Conservation (phyloP, 2,113 vertebrate genomes). For the Capricornis sumatraensis region DNA sequence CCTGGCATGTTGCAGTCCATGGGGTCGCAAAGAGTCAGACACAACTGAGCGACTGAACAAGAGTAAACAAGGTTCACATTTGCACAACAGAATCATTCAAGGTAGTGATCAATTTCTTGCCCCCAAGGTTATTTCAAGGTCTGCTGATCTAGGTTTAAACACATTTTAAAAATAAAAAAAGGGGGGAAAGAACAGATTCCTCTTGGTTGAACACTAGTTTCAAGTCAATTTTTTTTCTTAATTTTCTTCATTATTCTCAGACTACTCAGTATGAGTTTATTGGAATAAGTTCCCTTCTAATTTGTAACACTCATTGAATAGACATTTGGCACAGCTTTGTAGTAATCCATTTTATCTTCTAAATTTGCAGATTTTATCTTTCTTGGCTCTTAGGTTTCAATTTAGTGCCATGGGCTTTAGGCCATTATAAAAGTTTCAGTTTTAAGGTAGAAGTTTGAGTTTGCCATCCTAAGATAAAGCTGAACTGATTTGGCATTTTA, state of each 20-base stretch:
- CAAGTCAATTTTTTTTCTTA: slow-evolving; percentile 44
- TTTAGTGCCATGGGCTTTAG: slow-evolving; percentile 44
- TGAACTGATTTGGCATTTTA: neutral
- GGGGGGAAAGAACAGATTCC: neutral
- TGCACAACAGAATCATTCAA: neutral
- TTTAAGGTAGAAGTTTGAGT: slow-evolving; percentile 51
- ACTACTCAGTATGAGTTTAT: slow-evolving; percentile 49
- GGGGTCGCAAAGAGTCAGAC: neutral
- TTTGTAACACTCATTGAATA: slow-evolving; percentile 53
- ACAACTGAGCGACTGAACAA: neutral
- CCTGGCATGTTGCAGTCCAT: neutral
- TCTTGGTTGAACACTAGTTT: slow-evolving; percentile 36
- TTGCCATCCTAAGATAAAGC: slow-evolving; percentile 33
- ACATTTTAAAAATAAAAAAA: neutral
- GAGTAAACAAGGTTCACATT: neutral
- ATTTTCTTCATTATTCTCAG: slow-evolving; percentile 51
- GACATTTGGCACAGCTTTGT: slow-evolving; percentile 45
- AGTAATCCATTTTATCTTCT: slow-evolving; percentile 58
- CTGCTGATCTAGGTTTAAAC: slow-evolving; percentile 17
- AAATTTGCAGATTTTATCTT: slow-evolving; percentile 59
- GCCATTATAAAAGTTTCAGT: slow-evolving; percentile 41
- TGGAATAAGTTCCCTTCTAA: slow-evolving; percentile 55
- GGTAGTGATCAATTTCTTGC: neutral
- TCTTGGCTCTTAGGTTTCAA: slow-evolving; percentile 41
- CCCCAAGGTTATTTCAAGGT: neutral